These are phyloP conservation scores for Tenualosa ilisha DNA, from an alignment of 2,797 vertebrate species.

Conservation along the genomic window DNA sequence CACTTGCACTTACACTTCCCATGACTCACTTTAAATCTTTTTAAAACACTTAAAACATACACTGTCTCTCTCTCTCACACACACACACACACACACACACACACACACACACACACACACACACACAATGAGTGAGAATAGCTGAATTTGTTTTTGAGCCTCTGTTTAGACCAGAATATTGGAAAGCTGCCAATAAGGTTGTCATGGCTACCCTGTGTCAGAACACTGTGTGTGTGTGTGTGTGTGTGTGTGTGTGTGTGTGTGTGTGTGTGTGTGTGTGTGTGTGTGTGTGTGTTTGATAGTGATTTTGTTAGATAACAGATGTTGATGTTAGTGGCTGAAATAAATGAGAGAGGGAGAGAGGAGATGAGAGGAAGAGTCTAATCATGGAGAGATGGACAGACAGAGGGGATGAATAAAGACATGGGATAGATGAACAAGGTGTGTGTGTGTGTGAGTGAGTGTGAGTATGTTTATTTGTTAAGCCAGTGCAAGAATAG, in stretches of 20 bases:
- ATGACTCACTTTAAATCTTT: too few relatives aligned
- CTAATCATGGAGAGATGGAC: constrained; percentile 29
- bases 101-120: not conserved
- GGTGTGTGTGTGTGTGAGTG: not conserved
- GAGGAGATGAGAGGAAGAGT: constrained; percentile 28
- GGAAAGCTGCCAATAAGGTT: not conserved
- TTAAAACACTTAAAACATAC: not conserved
- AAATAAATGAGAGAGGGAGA: not conserved
- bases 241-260: not conserved
- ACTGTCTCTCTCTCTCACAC: too few relatives aligned
- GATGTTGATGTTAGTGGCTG: constrained; percentile 34
- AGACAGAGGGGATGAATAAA: not conserved
- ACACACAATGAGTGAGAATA: not conserved
- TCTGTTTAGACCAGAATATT: not conserved
- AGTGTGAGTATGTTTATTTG: not conserved
- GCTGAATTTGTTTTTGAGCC: not conserved
- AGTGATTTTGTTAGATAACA: constrained; percentile 38
- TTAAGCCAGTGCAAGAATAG: not conserved
- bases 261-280: too few relatives aligned
- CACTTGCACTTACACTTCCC: too few relatives aligned
- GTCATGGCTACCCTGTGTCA: not conserved
- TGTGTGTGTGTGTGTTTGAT: too few relatives aligned
- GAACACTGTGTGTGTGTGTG: not conserved
- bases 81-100: too few relatives aligned
- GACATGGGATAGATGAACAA: not conserved